Percentiles rank a stretch among this genome's conserved stretches.
phyloP scores from a whole-genome alignment of 2,797 vertebrate species.

The Helarctos malayanus region DNA sequence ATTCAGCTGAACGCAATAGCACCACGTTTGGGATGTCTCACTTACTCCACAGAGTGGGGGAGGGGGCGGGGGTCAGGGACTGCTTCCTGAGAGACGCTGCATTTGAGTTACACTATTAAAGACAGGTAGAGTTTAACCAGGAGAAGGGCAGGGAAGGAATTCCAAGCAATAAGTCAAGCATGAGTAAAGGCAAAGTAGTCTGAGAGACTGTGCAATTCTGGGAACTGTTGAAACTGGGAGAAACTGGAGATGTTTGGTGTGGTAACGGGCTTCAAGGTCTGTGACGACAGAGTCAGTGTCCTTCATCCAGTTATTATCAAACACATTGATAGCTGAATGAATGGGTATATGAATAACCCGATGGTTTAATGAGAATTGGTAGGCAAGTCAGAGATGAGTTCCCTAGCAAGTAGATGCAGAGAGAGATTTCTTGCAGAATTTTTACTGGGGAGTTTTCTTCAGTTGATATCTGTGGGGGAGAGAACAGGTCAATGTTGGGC shows the following conservation, averaged over 20 bases:
- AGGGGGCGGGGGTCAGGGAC: no score
- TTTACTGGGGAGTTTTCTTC: not conserved
- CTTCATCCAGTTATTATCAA: not conserved
- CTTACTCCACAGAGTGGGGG: not conserved
- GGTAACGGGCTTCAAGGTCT: not conserved
- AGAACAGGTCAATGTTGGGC: not conserved
- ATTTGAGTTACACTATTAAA: not conserved
- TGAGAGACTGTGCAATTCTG: not conserved
- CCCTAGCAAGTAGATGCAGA: not conserved
- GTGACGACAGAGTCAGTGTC: accelerated
- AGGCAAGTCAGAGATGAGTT: not conserved
- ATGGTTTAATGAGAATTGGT: not conserved
- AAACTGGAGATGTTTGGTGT: not conserved
- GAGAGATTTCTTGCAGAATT: not conserved
- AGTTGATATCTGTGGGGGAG: accelerated
- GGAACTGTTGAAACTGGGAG: not conserved
- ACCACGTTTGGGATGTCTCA: accelerated
- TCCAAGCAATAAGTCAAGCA: not conserved
- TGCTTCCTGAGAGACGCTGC: accelerated
- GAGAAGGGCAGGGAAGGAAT: not conserved
- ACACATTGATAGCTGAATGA: not conserved
- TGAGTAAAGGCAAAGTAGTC: not conserved
- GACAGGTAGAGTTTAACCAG: not conserved
- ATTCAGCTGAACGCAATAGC: not conserved
- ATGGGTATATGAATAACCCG: not conserved